A percentile compares a stretch with the other conserved stretches of the same genome.
These are phyloP conservation scores for Drosophila mettleri DNA, from an alignment of 2,888 invertebrate genomes.

Conservation along the genomic window DNA sequence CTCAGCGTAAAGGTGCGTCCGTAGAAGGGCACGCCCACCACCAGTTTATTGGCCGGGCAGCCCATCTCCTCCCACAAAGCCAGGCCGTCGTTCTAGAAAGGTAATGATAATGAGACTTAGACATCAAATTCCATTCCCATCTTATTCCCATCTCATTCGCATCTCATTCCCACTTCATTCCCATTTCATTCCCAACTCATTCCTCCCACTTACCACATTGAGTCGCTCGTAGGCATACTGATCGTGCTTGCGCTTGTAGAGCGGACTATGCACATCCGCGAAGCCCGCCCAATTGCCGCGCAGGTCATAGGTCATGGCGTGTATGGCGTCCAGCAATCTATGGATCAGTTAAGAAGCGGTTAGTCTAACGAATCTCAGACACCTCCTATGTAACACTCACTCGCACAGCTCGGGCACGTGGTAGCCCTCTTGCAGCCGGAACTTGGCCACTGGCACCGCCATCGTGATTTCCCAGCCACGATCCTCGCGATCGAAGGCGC, in stretches of 20 bases:
- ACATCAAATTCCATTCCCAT: no score
- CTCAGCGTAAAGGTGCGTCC: constrained; percentile 94
- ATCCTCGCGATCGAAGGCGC: constrained; percentile 91
- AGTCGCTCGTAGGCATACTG: constrained; percentile 95
- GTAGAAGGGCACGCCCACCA: constrained; percentile 95
- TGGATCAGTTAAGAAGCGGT: constrained; percentile 42
- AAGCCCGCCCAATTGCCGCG: constrained; percentile 96
- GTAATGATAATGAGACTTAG: neutral
- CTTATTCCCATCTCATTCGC: no score
- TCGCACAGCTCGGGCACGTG: constrained; percentile 95
- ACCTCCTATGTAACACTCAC: constrained; percentile 86
- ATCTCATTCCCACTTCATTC: no score
- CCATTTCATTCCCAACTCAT: no score
- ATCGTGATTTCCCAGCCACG: constrained; percentile 95
- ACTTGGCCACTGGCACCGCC: constrained; percentile 95
- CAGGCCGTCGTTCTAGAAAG: constrained; percentile 92
- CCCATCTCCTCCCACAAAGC: constrained; percentile 95
- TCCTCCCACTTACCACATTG: constrained; percentile 89
- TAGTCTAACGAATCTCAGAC: neutral
- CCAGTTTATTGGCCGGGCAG: constrained; percentile 93
- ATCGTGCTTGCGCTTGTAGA: constrained; percentile 94
- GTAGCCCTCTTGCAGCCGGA: constrained; percentile 94
- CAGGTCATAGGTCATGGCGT: constrained; percentile 94
- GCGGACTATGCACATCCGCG: constrained; percentile 94
- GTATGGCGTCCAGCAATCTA: constrained; percentile 91